Evolutionary conservation across 2,797 vertebrate species (phyloP).

Genomic region (Somateria mollissima): DNA sequence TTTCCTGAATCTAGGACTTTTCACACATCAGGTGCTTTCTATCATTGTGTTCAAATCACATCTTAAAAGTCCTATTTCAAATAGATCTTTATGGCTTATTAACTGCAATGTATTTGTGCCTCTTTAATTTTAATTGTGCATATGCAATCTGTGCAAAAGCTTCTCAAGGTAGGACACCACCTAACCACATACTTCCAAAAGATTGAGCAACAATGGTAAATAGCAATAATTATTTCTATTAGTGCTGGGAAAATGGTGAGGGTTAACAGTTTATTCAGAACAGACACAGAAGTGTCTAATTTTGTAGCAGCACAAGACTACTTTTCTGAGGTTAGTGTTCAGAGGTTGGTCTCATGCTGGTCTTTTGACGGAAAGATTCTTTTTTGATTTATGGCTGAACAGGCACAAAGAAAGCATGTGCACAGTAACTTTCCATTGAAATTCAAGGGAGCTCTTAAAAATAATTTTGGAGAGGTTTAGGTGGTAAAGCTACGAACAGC

Average conservation of each 20-base stretch:
- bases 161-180: neutral
- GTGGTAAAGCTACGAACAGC: neutral
- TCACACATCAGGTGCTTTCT: neutral
- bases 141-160: neutral
- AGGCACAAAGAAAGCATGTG: neutral
- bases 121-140: neutral
- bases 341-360: neutral
- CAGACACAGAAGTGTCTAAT: neutral
- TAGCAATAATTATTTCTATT: conserved; percentile 4
- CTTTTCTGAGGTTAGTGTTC: neutral
- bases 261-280: conserved; percentile 17
- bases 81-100: neutral
- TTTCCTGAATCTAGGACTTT: neutral
- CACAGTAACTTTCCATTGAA: neutral
- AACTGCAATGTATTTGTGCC: neutral
- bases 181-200: neutral
- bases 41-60: neutral
- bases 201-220: neutral
- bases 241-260: neutral
- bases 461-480: neutral
- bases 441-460: neutral
- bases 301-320: neutral
- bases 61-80: neutral
- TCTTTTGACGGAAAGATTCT: neutral
- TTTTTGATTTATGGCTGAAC: neutral